Base-by-base conservation (phyloP, 2,113 vertebrate genomes). In the Prionailurus viverrinus region DNA sequence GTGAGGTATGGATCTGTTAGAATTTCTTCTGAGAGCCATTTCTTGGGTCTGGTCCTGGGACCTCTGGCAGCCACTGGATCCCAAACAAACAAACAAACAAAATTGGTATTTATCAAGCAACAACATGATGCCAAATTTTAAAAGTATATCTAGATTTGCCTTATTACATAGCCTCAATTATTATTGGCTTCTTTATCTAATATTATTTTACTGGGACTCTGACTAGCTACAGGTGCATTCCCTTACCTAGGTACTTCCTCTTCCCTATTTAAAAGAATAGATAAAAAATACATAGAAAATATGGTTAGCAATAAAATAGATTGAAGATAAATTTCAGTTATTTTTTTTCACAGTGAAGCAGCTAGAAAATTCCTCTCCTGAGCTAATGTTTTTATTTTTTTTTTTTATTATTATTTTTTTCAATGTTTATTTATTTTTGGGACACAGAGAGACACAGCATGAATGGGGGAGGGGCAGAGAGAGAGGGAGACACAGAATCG, bases 321-420 rank as follows among this genome's bases (percentile, higher is more conserved):
- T 2, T 45, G 36, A 88, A 92, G 66, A 58, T 71, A 87, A 84
- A 79, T 71, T 76, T 53, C n/a, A n/a, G 29, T 53, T 31, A 10
- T 36, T 61, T 69, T 68, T 91, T 80, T 74, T 84, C 79, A 61
- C 25, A 92, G 25, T 78, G 23, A 93, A 91, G 51, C 16, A 92
- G 58, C 14, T 61, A 76, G 36, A 80, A 69, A 69, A 94, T 95
- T 96, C 21, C 31, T 91, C 53, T 96, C n/a, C 36, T 69, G 79
- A 87, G 68, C 25, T 80, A 97, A 90, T 89, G 2, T 36, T 51
- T 82, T 96, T 93, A 85, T n/a, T n/a, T n/a, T n/a, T n/a, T n/a
- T n/a, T n/a, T n/a, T n/a, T n/a, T n/a, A n/a, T n/a, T n/a, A n/a
- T n/a, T n/a, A n/a, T n/a, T n/a, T n/a, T n/a, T n/a, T n/a, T n/a